Evolutionary conservation across 2,888 invertebrate genomes (phyloP), one percentile per base, ranked within the genome.

Genomic region (Hemaris fuciformis): DNA sequence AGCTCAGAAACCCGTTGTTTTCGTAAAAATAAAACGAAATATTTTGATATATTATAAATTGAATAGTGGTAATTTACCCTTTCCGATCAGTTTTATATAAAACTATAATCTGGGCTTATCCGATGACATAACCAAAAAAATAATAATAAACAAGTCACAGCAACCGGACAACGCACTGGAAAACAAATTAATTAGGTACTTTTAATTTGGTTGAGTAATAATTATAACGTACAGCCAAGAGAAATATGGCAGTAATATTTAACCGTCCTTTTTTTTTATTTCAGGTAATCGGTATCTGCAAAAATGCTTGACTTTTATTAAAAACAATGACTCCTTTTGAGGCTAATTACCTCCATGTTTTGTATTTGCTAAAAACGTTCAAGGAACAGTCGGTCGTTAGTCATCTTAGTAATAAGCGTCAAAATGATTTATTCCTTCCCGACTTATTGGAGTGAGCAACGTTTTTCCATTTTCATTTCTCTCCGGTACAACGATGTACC

Each of bases 401-500:
- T 85, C 84, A 84, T 83, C 79, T 76, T 65, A 65, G 82, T 77
- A 84, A 84, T 83, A 84, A 83, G 76, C 78, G 85, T 83, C 84
- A 79, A 79, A 79, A 81, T 81, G 80, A 82, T 82, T 82, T 81
- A 82, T 81, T 76, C 70, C 72, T 70, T 67, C 64, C 73, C 75
- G 68, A 74, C 74, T 75, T 76, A 76, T 78, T 76, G 71, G 72
- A 70, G 65, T 64, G 62, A 65, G 65, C 67, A 69, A 70, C 59
- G 59, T 65, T 61, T 73, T 65, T 64, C 68, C 69, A 66, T 66
- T 60, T 62, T 61, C 63, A 57, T 63, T 64, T 62, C 64, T 18
- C 59, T 25, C 25, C 5, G 60, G 53, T 31, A 53, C 27, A 43
- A 20, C 43, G 10, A 20, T 43, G 20, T 43, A 7, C 18, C 7